These are phyloP conservation scores for Parus major DNA, from an alignment of 2,113 vertebrate genomes.

Conservation along the genomic window DNA sequence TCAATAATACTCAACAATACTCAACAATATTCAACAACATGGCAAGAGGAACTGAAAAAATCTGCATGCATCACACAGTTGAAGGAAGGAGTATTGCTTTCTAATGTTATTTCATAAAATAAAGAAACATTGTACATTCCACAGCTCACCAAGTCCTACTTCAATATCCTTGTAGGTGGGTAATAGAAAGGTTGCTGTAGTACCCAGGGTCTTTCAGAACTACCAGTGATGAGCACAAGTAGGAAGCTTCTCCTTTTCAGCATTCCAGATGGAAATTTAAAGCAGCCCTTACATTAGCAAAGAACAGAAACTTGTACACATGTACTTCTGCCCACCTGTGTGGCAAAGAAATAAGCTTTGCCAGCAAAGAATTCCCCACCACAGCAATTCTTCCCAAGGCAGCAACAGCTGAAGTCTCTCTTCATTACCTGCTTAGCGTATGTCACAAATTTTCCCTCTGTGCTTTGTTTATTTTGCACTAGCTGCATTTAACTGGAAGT, in stretches of 20 bases:
- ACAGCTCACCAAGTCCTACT: background rate
- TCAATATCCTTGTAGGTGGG: background rate
- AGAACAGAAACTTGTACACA: rapidly evolving
- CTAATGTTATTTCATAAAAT: background rate
- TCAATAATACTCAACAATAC: background rate
- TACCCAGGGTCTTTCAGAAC: background rate
- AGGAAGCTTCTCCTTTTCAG: background rate
- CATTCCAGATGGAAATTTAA: background rate
- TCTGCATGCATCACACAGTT: rapidly evolving
- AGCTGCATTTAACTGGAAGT: background rate
- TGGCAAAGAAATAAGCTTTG: background rate
- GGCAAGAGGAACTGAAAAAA: background rate
- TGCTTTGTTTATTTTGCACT: background rate
- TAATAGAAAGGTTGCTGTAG: background rate
- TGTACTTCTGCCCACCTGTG: background rate
- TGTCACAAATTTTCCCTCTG: background rate
- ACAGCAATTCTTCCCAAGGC: background rate
- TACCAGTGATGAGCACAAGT: background rate
- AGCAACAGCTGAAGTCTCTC: background rate
- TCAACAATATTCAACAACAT: background rate
- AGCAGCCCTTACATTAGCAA: background rate
- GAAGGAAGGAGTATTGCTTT: background rate
- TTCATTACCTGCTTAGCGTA: background rate
- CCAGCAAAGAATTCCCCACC: background rate
- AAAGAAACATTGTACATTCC: background rate